These are phyloP conservation scores for Trilocha varians DNA, from an alignment of 2,888 invertebrate species.

Conservation along the genomic window DNA sequence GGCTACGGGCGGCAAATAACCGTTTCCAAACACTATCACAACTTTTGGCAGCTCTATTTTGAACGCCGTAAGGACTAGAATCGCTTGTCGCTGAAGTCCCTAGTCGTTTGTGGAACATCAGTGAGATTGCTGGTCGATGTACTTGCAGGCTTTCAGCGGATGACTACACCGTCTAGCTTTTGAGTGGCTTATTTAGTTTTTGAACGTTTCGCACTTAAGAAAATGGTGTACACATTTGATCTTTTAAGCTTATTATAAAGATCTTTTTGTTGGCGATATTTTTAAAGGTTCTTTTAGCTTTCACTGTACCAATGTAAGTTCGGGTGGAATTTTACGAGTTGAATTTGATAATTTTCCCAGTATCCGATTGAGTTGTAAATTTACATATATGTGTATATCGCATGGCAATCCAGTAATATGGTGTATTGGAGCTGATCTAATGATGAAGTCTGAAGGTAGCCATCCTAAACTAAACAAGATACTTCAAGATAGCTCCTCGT, in stretches of 20 bases:
- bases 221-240: not conserved
- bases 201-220: not conserved
- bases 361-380: too few species aligned
- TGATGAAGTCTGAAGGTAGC: too few species aligned
- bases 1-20: conserved; percentile 28
- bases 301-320: too few species aligned
- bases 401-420: too few species aligned
- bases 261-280: not conserved
- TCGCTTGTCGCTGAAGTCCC: conserved; percentile 6
- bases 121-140: conserved; percentile 25
- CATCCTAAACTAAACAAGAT: too few species aligned
- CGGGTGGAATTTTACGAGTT: too few species aligned
- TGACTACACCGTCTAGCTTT: conserved; percentile 32
- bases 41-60: conserved; percentile 17
- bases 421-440: too few species aligned
- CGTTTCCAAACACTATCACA: conserved; percentile 12
- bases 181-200: conserved; percentile 20
- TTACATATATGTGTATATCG: too few species aligned
- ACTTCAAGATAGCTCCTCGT: too few species aligned
- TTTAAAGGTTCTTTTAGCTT: too few species aligned
- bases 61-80: conserved; percentile 15
- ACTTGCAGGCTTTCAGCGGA: conserved; percentile 24
- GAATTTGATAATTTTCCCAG: too few species aligned
- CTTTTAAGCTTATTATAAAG: too few species aligned
- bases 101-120: conserved; percentile 7